Evolutionary conservation across 2,888 invertebrate genomes (phyloP), one percentile per base, ranked within the genome.

Genomic region (Dascillus cervinus): DNA sequence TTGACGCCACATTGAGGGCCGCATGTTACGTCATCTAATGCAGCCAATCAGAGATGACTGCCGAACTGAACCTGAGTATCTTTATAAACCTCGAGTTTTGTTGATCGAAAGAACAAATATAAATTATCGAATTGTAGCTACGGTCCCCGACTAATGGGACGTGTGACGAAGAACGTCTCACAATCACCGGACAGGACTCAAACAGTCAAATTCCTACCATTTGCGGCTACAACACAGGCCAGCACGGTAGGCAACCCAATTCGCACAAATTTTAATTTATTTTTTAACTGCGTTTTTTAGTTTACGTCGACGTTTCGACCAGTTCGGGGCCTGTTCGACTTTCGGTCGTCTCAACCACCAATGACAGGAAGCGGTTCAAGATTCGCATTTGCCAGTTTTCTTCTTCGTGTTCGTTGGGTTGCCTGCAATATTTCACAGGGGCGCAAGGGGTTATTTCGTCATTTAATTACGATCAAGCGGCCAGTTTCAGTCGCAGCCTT

Each of bases 221-320:
- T 11, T 86, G 86, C 53, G 86, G 86, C 10, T 73, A 79, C 21
- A 85, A 84, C 53, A 76, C 79, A 1, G 84, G 82, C 8, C 82
- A 82, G 56, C 83, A 84, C 49, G 64, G 86, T 85, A 66, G 17
- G 17, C 17, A 22, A 22, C 5, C 22, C 5, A 22, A 22, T 6
- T 19, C 5, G n/a, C 10, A 8, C 9, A 10, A 22, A 12, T 4
- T 11, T 24, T 26, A 8, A 2, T 26, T 26, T 26, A 5, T 11
- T 12, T 24, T 24, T 3, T 2, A 9, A n/a, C n/a, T n/a, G n/a
- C n/a, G n/a, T 20, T 29, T 60, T 71, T 8, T 56, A 85, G 85
- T 82, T 34, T 84, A 82, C 52, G 65, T 85, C 8, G 81, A 84
- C 58, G 79, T 83, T 8, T 73, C 73, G 3, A 69, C 72, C 30